Percentiles rank a stretch among this genome's conserved stretches.
Conservation (phyloP, 1,140 invertebrate species). For the Neodiprion lecontei region DNA sequence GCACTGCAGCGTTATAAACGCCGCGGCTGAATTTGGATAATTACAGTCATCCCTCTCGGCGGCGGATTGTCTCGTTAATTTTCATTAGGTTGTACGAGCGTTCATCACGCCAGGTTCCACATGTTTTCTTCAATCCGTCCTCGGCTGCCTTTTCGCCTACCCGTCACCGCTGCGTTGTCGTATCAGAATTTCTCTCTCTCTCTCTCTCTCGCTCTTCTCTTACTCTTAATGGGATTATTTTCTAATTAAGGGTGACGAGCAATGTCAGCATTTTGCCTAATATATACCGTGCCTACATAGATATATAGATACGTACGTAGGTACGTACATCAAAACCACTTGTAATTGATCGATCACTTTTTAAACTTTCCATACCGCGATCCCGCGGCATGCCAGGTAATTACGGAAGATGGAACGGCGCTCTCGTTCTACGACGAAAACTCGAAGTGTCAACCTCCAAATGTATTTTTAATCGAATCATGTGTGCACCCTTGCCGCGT, state of each 20-base stretch:
- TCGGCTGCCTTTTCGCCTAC: background rate
- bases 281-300: background rate
- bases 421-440: background rate
- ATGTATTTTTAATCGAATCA: too few species aligned
- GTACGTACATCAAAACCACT: background rate
- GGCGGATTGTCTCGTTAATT: slow-evolving; percentile 50
- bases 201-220: slow-evolving; percentile 25
- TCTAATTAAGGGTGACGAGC: slow-evolving; percentile 40
- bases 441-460: too few species aligned
- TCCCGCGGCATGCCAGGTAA: background rate
- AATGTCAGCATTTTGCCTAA: slow-evolving; percentile 12
- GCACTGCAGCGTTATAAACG: too few species aligned
- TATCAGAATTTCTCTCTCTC: background rate
- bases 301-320: too few species aligned
- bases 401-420: background rate
- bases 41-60: background rate
- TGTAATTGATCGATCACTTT: slow-evolving; percentile 42
- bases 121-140: background rate
- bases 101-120: background rate
- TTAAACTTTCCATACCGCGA: slow-evolving; percentile 31
- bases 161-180: too few species aligned
- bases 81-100: slow-evolving; percentile 37
- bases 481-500: too few species aligned
- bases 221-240: slow-evolving; percentile 36
- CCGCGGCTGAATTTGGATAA: too few species aligned